Evolutionary conservation across 2,888 invertebrate species (phyloP).

Genomic region (Brachylomia viminalis): DNA sequence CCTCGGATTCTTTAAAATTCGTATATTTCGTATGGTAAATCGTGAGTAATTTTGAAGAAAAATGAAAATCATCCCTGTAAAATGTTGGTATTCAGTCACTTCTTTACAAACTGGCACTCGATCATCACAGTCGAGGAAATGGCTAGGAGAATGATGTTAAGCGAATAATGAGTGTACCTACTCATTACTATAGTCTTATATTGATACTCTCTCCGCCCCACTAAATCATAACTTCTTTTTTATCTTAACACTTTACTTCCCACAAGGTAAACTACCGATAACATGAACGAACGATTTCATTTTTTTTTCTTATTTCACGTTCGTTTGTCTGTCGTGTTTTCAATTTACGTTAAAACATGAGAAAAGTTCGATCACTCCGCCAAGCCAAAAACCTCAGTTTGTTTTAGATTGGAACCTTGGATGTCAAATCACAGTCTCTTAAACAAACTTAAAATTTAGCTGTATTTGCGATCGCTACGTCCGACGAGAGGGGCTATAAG

Average conservation of each 20-base stretch:
- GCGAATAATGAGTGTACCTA: background rate
- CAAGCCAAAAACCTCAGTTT: background rate
- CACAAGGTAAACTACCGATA: background rate
- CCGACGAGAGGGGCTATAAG: background rate
- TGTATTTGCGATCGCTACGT: slow-evolving; percentile 21
- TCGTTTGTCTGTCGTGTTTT: background rate
- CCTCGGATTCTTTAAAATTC: background rate
- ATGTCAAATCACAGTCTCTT: slow-evolving; percentile 14
- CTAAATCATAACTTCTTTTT: too few relatives aligned
- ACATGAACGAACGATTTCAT: background rate
- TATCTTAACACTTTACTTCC: too few relatives aligned
- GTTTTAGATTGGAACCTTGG: too few relatives aligned
- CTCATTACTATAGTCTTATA: background rate
- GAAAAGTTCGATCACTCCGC: background rate
- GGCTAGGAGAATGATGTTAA: too few relatives aligned
- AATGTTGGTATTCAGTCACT: background rate
- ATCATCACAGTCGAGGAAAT: background rate
- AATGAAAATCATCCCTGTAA: too few relatives aligned
- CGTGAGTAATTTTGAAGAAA: background rate
- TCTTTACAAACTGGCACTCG: background rate
- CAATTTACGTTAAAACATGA: background rate
- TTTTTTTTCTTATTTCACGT: background rate
- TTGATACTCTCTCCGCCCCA: background rate
- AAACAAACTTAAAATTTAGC: slow-evolving; percentile 31
- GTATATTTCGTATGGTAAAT: background rate